Percentiles rank a stretch among this genome's conserved stretches.
These are phyloP conservation scores for Ranitomeya imitator DNA, from an alignment of 2,113 vertebrate species.

Conservation along the genomic window DNA sequence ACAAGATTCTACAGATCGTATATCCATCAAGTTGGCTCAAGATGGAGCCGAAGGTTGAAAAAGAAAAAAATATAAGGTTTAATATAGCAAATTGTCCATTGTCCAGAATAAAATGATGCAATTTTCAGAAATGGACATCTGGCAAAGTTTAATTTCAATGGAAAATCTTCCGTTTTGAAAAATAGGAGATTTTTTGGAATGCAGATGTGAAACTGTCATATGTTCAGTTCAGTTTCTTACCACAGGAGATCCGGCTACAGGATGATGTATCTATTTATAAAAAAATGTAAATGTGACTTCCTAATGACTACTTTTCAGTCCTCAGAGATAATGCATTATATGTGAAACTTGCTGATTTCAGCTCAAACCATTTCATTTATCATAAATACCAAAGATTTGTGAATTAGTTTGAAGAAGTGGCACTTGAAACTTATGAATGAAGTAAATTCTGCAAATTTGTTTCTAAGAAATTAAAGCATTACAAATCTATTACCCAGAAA, in stretches of 20 bases:
- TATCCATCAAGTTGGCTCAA: no score
- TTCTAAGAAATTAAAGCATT: not conserved
- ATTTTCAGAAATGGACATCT: not conserved
- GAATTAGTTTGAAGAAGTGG: slow-evolving; percentile 14
- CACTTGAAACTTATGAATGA: slow-evolving; percentile 12
- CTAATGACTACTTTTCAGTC: slow-evolving; percentile 43
- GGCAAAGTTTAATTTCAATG: not conserved
- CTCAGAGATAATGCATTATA: not conserved
- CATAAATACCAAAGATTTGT: slow-evolving; percentile 10
- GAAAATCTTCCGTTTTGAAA: not conserved
- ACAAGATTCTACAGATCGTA: no score
- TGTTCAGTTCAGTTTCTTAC: slow-evolving; percentile 5
- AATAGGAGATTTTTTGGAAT: not conserved
- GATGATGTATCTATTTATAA: not conserved
- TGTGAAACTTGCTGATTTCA: slow-evolving; percentile 7
- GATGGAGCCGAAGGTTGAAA: no score
- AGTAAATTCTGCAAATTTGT: not conserved
- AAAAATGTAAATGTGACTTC: slow-evolving; percentile 11
- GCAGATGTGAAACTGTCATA: slow-evolving; percentile 41
- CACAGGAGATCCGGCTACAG: slow-evolving; percentile 4
- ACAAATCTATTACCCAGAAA: not conserved
- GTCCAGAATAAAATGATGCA: not conserved
- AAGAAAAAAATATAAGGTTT: no score
- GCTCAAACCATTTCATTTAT: not conserved
- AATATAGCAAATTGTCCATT: not conserved